Conservation (phyloP, 2,888 invertebrate species). For the Nomada fabriciana region DNA sequence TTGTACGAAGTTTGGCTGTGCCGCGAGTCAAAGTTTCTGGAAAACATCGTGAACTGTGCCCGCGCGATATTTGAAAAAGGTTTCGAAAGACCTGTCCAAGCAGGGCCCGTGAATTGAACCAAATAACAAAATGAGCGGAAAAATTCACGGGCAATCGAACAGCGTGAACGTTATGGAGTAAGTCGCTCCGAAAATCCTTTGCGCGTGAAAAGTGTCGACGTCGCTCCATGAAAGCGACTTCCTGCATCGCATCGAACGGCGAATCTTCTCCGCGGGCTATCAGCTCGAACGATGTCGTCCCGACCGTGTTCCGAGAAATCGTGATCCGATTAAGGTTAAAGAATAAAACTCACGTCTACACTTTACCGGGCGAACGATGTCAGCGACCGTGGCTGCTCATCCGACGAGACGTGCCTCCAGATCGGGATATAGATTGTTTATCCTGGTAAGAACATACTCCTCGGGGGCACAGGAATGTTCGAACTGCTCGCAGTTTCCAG, state of each 20-base stretch:
- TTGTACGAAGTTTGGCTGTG: neutral
- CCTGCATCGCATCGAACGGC: neutral
- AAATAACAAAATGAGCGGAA: neutral
- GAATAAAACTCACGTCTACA: constrained; percentile 57
- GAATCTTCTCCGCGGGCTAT: neutral
- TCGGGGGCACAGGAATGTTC: constrained; percentile 24
- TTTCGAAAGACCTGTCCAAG: neutral
- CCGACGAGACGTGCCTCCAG: constrained; percentile 30
- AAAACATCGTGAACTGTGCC: neutral
- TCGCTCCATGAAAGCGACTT: neutral
- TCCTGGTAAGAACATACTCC: constrained; percentile 48
- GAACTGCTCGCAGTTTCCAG: constrained; percentile 11
- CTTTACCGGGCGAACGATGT: constrained; percentile 43
- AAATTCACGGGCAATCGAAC: constrained; percentile 1
- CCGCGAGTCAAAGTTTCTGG: neutral
- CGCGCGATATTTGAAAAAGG: neutral
- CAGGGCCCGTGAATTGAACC: neutral
- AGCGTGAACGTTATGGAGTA: neutral
- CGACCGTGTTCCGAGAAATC: neutral
- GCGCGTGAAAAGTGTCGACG: constrained; percentile 6
- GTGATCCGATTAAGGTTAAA: constrained; percentile 30
- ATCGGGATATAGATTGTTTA: constrained; percentile 44
- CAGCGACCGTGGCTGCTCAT: constrained; percentile 49
- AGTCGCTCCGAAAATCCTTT: constrained; percentile 11
- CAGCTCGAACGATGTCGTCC: neutral